phyloP scores from a whole-genome alignment of 2,888 invertebrate species.

The Metellina segmentata region DNA sequence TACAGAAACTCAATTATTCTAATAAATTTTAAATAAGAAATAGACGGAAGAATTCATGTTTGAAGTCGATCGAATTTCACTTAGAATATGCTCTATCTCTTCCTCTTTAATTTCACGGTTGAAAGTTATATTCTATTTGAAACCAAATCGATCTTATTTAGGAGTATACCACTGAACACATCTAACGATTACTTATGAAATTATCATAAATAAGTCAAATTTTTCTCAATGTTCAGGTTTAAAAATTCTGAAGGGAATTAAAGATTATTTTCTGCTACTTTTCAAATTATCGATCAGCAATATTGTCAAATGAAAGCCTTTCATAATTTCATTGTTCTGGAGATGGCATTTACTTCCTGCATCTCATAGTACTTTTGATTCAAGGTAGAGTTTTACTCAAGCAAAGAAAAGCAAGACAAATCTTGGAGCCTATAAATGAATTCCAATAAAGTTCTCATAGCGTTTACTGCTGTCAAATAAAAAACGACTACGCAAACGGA shows the following conservation, averaged over 20 bases:
- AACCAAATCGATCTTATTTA: neutral
- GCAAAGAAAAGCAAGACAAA: neutral
- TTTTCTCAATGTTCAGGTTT: no score
- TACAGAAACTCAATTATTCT: neutral
- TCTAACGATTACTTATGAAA: neutral
- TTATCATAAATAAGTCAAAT: neutral
- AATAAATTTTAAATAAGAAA: neutral
- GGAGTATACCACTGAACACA: neutral
- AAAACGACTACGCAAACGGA: neutral
- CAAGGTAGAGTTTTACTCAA: neutral
- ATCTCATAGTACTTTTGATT: neutral
- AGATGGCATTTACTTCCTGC: neutral
- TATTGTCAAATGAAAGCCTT: neutral
- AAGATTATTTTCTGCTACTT: no score
- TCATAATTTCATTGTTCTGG: neutral
- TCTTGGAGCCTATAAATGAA: neutral
- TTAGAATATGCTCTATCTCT: neutral
- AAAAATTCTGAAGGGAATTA: no score
- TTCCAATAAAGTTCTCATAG: neutral
- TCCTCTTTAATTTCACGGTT: neutral
- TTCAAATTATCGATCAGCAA: neutral
- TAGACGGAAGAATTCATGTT: neutral
- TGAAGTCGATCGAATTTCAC: neutral
- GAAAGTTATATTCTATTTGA: neutral
- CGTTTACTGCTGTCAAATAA: neutral